Percentiles rank a stretch among this genome's conserved stretches.
Conservation (phyloP, 2,888 invertebrate genomes). For the Tipula confusa region DNA sequence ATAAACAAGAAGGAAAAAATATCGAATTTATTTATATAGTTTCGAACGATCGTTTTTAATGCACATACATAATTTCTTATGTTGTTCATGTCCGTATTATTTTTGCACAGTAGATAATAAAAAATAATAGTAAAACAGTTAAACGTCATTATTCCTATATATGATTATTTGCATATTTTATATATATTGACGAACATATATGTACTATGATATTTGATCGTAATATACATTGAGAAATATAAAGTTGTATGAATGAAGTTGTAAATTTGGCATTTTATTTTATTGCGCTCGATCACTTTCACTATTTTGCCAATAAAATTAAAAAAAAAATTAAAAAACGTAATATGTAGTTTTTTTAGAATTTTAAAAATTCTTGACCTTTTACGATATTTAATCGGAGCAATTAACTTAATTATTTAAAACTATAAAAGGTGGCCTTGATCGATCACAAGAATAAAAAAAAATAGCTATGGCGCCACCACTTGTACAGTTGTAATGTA, state of each 20-base stretch:
- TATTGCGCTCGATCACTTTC: background rate
- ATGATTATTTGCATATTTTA: background rate
- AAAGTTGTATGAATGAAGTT: background rate
- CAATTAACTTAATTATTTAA: background rate
- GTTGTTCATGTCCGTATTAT: background rate
- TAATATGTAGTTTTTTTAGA: background rate
- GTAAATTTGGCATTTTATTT: conserved; percentile 15
- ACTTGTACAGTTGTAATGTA: background rate
- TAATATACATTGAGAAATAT: background rate
- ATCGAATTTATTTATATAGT: background rate
- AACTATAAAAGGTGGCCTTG: background rate
- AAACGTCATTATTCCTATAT: background rate
- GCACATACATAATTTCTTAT: background rate
- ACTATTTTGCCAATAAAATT: background rate
- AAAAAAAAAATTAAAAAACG: background rate
- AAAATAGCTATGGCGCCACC: background rate
- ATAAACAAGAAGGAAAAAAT: background rate
- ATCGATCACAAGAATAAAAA: background rate
- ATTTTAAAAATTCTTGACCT: background rate
- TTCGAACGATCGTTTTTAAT: background rate
- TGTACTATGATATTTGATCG: background rate
- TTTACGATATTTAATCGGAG: background rate
- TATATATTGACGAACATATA: background rate
- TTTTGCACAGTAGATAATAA: background rate
- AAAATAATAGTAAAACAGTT: background rate